A percentile compares a stretch with the other conserved stretches of the same genome.
Evolutionary conservation across 2,797 vertebrate genomes (phyloP).

Genomic region (Triplophysa yarkandensis): DNA sequence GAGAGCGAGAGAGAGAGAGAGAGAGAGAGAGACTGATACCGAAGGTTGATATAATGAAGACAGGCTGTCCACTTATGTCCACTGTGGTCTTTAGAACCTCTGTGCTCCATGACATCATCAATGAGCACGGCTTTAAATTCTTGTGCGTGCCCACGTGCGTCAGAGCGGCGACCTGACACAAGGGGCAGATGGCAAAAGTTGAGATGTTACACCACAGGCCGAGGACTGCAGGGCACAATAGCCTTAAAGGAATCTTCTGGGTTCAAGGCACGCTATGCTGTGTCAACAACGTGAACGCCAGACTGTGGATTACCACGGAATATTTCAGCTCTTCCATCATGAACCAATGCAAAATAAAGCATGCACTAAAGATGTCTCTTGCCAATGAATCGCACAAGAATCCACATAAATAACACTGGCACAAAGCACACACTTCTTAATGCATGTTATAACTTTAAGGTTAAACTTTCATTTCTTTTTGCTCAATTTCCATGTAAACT

Average conservation of each 20-base stretch:
- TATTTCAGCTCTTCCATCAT: not conserved
- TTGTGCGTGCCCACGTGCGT: not conserved
- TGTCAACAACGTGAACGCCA: not conserved
- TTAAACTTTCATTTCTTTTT: no score
- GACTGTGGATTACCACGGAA: not conserved
- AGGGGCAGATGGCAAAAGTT: not conserved
- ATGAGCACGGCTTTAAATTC: constrained; percentile 45
- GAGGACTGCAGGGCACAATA: not conserved
- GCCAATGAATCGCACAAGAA: not conserved
- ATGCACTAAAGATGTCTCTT: not conserved
- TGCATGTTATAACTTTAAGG: no score
- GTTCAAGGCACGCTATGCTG: not conserved
- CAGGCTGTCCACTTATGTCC: constrained; percentile 60
- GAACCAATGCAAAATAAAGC: not conserved
- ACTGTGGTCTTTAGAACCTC: constrained; percentile 51
- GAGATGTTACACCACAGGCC: not conserved
- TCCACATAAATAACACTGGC: not conserved
- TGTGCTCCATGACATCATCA: constrained; percentile 61
- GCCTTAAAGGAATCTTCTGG: constrained; percentile 12
- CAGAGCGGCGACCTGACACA: constrained; percentile 9
- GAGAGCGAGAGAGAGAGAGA: not conserved
- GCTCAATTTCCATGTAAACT: no score
- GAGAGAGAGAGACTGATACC: constrained; percentile 50
- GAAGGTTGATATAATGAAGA: constrained; percentile 43
- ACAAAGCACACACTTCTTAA: not conserved